Evolutionary conservation across 1,140 invertebrate genomes (phyloP), one percentile per base, ranked within the genome.

Genomic region (Aphelenchoides avenae): DNA sequence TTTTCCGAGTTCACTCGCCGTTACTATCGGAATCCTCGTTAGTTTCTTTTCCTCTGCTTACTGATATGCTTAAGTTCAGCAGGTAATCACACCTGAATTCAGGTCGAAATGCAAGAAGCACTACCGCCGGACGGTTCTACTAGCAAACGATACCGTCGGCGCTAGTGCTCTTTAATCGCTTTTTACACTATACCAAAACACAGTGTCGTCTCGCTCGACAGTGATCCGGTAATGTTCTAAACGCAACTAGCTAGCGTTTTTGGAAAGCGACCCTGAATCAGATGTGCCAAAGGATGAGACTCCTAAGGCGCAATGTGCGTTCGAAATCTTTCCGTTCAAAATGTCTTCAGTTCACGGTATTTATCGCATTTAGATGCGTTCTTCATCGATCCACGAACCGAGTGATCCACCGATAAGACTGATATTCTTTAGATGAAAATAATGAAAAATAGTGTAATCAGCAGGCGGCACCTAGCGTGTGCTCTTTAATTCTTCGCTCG

Each of bases 1-100:
- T 87, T 22, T 77, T 87, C 82, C 85, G 84, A 81, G 80, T 88
- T 87, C 86, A 84, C 85, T 87, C 86, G 86, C 86, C 83, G 85
- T 82, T 88, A 88, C 86, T 87, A 80, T 80, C 85, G 85, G 83
- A 87, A 88, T 87, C 85, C 84, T 84, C 68, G 85, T 89, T 87
- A 85, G 85, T 88, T 88, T 88, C 84, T 87, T 88, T 88, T 88
- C 86, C 87, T 87, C 85, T 85, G 85, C 86, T 87, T 86, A 87
- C 74, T 87, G 82, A 87, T 87, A 87, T 88, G 87, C 85, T 87
- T 87, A 86, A 87, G 82, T 86, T 86, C 83, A 82, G 85, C 83
- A 85, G 85, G 85, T 86, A 82, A 73, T 85, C 85, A 81, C 81
- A 79, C 80, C 82, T 84, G 83, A 84, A 80, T 60, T 80, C 83